phyloP scores from a whole-genome alignment of 2,113 vertebrate genomes.

The Rallus limicola region DNA sequence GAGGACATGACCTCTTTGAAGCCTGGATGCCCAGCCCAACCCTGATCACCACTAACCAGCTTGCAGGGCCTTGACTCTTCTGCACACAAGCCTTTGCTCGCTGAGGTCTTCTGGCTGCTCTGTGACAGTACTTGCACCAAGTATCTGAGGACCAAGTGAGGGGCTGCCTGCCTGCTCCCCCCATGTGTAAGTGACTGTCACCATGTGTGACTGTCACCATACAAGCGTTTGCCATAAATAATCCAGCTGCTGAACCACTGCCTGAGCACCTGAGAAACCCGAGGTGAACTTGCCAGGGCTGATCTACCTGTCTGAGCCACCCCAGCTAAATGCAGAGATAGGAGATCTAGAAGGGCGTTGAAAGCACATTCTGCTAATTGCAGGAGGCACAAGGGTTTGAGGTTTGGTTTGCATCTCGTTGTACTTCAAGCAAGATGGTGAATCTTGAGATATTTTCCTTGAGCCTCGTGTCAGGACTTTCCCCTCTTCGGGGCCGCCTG shows the following conservation, averaged over 20 bases:
- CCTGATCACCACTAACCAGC: fast-evolving
- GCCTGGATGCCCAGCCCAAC: neutral
- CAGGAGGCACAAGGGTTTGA: neutral
- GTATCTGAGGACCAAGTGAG: neutral
- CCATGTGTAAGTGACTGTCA: neutral
- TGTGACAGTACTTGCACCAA: neutral
- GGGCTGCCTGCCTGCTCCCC: neutral
- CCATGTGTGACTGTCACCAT: neutral
- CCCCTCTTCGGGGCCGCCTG: neutral
- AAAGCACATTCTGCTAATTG: neutral
- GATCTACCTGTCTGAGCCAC: neutral
- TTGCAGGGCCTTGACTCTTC: neutral
- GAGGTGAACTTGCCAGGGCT: neutral
- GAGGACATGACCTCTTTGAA: neutral
- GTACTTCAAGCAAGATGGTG: neutral
- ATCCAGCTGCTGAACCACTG: neutral
- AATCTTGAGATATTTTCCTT: neutral
- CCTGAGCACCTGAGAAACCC: neutral
- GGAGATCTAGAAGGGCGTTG: neutral
- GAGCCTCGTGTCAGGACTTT: neutral
- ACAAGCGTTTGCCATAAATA: neutral
- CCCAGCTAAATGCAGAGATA: neutral
- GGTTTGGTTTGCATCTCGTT: neutral
- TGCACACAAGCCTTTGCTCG: neutral
- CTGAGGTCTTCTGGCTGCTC: neutral